Percentiles rank a stretch among this genome's conserved stretches.
Evolutionary conservation across 1,140 invertebrate genomes (phyloP).

Genomic region (Drosophila teissieri): DNA sequence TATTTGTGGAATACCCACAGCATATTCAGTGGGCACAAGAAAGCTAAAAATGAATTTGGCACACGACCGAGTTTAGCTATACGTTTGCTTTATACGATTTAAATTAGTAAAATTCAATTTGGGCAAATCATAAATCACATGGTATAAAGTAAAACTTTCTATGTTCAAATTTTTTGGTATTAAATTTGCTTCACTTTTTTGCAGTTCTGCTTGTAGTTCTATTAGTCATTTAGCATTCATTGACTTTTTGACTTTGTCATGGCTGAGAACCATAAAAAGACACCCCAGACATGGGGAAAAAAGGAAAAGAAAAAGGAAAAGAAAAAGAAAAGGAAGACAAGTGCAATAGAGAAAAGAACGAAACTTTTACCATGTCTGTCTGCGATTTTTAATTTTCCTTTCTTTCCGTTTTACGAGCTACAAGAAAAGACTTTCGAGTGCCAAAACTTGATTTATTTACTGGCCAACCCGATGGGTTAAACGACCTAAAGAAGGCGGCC

Average conservation of each 20-base stretch:
- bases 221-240: conserved; percentile 38
- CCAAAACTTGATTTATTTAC: conserved; percentile 51
- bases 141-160: conserved; percentile 30
- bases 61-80: conserved; percentile 43
- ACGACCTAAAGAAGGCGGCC: conserved; percentile 31
- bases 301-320: conserved; percentile 12
- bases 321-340: conserved; percentile 19
- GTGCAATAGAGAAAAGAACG: conserved; percentile 25
- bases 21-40: conserved; percentile 34
- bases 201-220: background rate
- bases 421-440: conserved; percentile 30
- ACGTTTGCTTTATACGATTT: conserved; percentile 31
- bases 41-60: conserved; percentile 65
- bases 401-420: conserved; percentile 45
- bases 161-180: conserved; percentile 4
- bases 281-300: conserved; percentile 39
- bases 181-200: conserved; percentile 12
- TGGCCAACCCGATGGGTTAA: conserved; percentile 28
- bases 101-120: conserved; percentile 27
- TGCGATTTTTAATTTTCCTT: conserved; percentile 48
- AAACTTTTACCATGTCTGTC: conserved; percentile 39
- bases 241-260: conserved; percentile 33
- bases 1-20: conserved; percentile 22
- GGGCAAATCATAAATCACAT: conserved; percentile 26
- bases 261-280: conserved; percentile 48